Percentiles rank a stretch among this genome's conserved stretches.
Evolutionary conservation across 1,140 invertebrate species (phyloP).

Genomic region (Cotesia vestalis): DNA sequence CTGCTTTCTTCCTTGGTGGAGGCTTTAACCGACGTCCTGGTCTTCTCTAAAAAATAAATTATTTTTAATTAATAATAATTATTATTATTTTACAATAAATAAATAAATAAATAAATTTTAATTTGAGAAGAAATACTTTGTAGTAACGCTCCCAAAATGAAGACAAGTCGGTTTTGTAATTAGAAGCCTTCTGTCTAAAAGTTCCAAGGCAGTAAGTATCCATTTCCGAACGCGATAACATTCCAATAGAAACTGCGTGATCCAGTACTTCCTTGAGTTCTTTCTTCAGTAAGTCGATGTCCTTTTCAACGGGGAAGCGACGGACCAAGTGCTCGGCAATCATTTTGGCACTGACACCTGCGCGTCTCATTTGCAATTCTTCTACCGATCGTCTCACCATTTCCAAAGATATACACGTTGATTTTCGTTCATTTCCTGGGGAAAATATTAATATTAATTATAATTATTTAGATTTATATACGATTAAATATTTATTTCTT

Average conservation of each 20-base stretch:
- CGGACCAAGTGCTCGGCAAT: conserved; percentile 44
- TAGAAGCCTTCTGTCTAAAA: conserved; percentile 45
- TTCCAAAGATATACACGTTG: conserved; percentile 46
- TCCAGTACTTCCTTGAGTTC: conserved; percentile 47
- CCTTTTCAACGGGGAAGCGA: conserved; percentile 45
- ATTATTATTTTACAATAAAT: background rate
- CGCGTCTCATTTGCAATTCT: conserved; percentile 40
- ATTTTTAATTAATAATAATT: background rate
- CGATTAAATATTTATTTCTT: too few relatives aligned
- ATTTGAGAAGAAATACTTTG: conserved; percentile 37
- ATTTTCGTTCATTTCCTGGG: background rate
- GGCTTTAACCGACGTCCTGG: conserved; percentile 32
- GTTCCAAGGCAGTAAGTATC: conserved; percentile 48
- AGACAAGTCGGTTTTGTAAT: conserved; percentile 39
- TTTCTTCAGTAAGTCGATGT: conserved; percentile 34
- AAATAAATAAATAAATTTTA: background rate
- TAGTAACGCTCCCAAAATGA: conserved; percentile 49
- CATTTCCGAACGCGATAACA: conserved; percentile 43
- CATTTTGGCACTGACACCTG: conserved; percentile 40
- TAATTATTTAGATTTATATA: too few relatives aligned
- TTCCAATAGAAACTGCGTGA: conserved; percentile 47
- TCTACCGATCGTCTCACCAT: conserved; percentile 46
- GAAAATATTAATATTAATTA: too few relatives aligned
- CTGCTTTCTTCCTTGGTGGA: background rate
- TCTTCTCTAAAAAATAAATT: conserved; percentile 25